Evolutionary conservation across 2,888 invertebrate species (phyloP).

Genomic region (Scaeva pyrastri): DNA sequence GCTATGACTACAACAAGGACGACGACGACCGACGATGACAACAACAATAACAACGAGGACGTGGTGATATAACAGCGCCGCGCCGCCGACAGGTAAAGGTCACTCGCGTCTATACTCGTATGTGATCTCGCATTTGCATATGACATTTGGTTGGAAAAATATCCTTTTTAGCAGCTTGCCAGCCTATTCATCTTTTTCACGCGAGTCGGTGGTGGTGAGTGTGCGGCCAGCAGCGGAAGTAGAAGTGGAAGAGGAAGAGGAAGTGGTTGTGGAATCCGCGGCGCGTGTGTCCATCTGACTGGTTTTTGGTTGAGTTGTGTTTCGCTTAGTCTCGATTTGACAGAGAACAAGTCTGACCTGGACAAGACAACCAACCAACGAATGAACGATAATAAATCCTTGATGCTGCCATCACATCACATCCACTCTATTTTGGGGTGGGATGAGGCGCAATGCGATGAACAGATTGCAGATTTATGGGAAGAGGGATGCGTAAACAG

Average conservation of each 20-base stretch:
- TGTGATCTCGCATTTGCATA: conserved; percentile 74
- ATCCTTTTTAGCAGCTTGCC: conserved; percentile 66
- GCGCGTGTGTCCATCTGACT: conserved; percentile 68
- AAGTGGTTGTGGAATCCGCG: conserved; percentile 59
- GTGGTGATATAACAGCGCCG: neutral
- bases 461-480: neutral
- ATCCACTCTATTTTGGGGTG: neutral
- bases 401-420: conserved; percentile 18
- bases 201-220: conserved; percentile 50
- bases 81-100: conserved; percentile 70
- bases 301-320: too few species aligned
- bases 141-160: conserved; percentile 65
- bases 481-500: conserved; percentile 43
- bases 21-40: too few species aligned
- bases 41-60: conserved; percentile 39
- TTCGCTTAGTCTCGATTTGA: conserved; percentile 49
- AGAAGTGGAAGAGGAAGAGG: too few species aligned
- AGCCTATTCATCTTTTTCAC: conserved; percentile 53
- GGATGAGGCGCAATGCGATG: neutral
- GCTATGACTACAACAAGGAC: conserved; percentile 8
- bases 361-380: conserved; percentile 7
- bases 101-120: conserved; percentile 70
- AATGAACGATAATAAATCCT: neutral
- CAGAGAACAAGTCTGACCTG: conserved; percentile 35
- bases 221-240: too few species aligned